Evolutionary conservation across 2,888 invertebrate genomes (phyloP).

Genomic region (Metellina segmentata): DNA sequence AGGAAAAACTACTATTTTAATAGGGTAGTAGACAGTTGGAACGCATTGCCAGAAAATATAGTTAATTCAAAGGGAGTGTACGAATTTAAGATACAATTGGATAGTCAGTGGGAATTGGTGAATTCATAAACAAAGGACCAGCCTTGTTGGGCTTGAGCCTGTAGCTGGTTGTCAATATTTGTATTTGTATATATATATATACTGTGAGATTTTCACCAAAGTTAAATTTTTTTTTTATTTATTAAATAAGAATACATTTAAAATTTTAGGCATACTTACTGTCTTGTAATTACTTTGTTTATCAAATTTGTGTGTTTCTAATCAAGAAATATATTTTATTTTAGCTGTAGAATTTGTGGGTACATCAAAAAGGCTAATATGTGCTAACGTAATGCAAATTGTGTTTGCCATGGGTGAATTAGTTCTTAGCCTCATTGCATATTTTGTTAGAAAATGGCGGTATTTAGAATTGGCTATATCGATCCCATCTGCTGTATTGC

Average conservation of each 20-base stretch:
- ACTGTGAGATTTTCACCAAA: too few species aligned
- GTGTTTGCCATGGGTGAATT: constrained; percentile 76
- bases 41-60: too few species aligned
- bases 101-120: too few species aligned
- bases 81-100: too few species aligned
- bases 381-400: constrained; percentile 76
- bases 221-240: too few species aligned
- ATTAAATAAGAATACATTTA: background rate
- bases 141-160: too few species aligned
- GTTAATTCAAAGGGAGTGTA: too few species aligned
- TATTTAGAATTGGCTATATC: constrained; percentile 70
- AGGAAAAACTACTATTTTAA: too few species aligned
- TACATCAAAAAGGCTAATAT: constrained; percentile 65
- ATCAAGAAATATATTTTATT: background rate
- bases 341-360: constrained; percentile 74
- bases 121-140: too few species aligned
- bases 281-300: background rate
- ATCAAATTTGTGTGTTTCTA: background rate
- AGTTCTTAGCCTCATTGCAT: constrained; percentile 63
- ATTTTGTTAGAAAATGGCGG: constrained; percentile 68
- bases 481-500: constrained; percentile 58
- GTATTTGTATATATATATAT: too few species aligned
- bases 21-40: too few species aligned
- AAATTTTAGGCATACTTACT: background rate
- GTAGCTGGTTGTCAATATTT: too few species aligned